phyloP scores from a whole-genome alignment of 2,113 vertebrate species.

The Bettongia penicillata region DNA sequence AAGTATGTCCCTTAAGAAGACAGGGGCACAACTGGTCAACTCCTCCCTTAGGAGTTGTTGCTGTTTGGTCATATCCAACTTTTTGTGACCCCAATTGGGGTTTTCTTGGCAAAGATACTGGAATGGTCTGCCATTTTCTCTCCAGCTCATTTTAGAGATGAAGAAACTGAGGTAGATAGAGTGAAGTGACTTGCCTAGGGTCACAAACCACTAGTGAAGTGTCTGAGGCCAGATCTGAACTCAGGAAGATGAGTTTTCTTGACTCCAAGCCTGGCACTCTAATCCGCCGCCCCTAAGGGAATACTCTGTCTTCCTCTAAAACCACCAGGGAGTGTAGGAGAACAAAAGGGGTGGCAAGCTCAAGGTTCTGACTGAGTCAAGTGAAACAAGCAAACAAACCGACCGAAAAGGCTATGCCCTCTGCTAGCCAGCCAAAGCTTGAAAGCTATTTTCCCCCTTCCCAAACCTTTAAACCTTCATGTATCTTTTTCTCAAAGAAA shows the following conservation, averaged over 20 bases:
- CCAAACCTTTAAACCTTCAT: not conserved
- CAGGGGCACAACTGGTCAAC: not conserved
- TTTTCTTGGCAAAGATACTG: not conserved
- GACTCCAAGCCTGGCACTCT: not conserved
- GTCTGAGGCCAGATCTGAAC: not conserved
- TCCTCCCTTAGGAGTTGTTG: not conserved
- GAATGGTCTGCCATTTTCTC: not conserved
- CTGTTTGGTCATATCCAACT: not conserved
- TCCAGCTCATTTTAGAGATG: not conserved
- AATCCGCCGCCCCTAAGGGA: not conserved
- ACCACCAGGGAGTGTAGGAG: not conserved
- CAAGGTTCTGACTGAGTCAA: not conserved
- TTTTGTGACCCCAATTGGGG: not conserved
- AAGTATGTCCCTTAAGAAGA: not conserved
- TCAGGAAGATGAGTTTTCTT: not conserved
- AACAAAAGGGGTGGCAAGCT: not conserved
- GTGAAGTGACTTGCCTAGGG: not conserved
- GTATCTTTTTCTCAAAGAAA: not conserved
- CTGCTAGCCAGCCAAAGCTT: not conserved
- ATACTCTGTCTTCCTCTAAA: not conserved
- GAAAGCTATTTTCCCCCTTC: not conserved
- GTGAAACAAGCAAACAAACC: not conserved
- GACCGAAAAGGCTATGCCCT: not conserved
- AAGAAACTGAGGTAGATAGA: not conserved
- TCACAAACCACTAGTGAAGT: not conserved